A percentile compares a stretch with the other conserved stretches of the same genome.
These are phyloP conservation scores for Balaeniceps rex DNA, from an alignment of 2,113 vertebrate species.

Conservation along the genomic window DNA sequence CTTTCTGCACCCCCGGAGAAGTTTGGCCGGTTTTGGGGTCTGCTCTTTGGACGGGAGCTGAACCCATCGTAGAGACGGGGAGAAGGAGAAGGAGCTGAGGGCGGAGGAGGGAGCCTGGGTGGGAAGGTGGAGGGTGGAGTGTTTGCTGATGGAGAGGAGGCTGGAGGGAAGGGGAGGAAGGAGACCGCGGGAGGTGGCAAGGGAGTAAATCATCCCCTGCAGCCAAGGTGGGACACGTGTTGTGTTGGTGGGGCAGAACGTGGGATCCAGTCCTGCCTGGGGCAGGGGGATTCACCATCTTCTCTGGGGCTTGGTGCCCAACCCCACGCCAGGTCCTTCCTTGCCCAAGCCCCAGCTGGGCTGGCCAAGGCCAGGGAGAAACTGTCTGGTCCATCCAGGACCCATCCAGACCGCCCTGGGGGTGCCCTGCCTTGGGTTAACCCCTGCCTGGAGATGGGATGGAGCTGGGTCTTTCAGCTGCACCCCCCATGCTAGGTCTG, in stretches of 20 bases:
- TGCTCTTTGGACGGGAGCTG: not conserved
- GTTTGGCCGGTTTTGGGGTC: not conserved
- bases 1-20: not conserved
- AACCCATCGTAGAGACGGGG: not conserved
- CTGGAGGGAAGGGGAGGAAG: not conserved
- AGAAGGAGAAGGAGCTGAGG: not conserved
- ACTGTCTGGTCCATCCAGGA: not conserved
- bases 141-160: not conserved
- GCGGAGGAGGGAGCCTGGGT: not conserved
- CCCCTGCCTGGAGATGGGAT: not conserved
- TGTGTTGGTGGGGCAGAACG: not conserved
- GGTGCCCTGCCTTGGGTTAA: not conserved
- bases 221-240: not conserved
- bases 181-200: not conserved
- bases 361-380: not conserved
- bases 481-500: not conserved
- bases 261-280: not conserved
- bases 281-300: not conserved
- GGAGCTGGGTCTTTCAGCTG: not conserved
- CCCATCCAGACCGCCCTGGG: not conserved
- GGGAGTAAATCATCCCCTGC: not conserved
- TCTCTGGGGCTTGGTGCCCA: not conserved
- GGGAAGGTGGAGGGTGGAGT: not conserved
- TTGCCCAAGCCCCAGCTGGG: not conserved
- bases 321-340: not conserved